Conservation (phyloP, 2,888 invertebrate genomes). For the Xanthia togata region DNA sequence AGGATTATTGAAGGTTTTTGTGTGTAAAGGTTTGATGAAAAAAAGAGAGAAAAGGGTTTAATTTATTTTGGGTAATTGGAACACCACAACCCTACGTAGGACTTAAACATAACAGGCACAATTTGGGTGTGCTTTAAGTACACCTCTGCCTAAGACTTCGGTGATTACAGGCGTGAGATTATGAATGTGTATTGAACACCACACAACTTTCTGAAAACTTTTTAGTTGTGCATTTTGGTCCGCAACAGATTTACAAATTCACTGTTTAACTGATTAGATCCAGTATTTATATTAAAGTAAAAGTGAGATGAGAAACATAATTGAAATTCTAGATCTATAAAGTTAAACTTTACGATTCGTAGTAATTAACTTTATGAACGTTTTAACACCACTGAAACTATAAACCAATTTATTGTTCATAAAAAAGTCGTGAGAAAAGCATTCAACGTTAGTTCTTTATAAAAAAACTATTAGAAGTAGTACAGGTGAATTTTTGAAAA, state of each 20-base stretch:
- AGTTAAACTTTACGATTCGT: background rate
- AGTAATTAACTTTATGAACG: slow-evolving; percentile 24
- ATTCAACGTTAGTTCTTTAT: slow-evolving; percentile 12
- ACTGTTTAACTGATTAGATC: background rate
- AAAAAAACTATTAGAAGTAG: background rate
- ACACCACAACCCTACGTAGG: no score
- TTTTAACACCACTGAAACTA: slow-evolving; percentile 11
- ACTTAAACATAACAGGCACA: no score
- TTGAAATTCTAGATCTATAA: background rate
- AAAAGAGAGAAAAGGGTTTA: no score
- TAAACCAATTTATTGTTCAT: slow-evolving; percentile 37
- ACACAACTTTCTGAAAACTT: background rate
- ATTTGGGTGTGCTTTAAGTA: no score
- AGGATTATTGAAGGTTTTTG: background rate
- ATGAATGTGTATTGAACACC: background rate
- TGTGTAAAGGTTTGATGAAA: no score
- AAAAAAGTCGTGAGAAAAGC: slow-evolving; percentile 27
- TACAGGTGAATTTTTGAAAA: no score
- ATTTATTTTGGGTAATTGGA: no score
- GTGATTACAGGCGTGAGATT: no score
- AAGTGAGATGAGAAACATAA: background rate
- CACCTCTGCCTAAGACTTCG: no score
- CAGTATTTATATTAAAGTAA: background rate
- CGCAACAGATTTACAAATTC: background rate
- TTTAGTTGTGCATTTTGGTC: background rate